Evolutionary conservation across 2,888 invertebrate genomes (phyloP).

Genomic region (Oxystoma pomonae): DNA sequence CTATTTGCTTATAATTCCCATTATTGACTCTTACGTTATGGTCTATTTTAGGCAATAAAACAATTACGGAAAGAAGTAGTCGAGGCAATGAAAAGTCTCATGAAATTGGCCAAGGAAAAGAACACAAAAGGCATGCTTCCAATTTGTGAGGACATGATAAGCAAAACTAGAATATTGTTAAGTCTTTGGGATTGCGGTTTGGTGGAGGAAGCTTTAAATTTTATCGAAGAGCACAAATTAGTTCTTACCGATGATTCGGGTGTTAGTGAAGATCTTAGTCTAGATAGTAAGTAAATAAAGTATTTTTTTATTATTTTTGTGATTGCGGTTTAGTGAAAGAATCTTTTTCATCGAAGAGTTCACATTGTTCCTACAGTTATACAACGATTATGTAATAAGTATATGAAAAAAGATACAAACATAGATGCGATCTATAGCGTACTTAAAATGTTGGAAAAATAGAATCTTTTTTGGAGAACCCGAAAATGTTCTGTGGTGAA

Average conservation of each 20-base stretch:
- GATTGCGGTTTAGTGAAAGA: too few species aligned
- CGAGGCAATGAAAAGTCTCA: constrained; percentile 69
- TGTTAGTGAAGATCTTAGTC: constrained; percentile 42
- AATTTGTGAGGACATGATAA: constrained; percentile 72
- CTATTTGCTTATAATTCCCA: too few species aligned
- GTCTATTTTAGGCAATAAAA: constrained; percentile 56
- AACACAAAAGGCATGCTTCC: constrained; percentile 71
- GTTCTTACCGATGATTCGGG: constrained; percentile 44
- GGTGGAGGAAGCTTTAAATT: constrained; percentile 80
- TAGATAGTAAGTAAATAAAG: constrained; percentile 29
- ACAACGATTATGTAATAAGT: too few species aligned
- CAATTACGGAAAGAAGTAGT: constrained; percentile 72
- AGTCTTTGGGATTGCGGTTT: constrained; percentile 82
- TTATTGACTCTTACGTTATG: too few species aligned
- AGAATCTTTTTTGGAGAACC: too few species aligned
- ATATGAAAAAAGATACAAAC: too few species aligned
- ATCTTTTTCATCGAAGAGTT: too few species aligned
- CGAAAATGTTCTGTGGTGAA: too few species aligned
- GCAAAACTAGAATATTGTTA: constrained; percentile 73
- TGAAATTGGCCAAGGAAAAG: constrained; percentile 70
- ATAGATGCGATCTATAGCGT: too few species aligned
- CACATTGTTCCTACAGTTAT: too few species aligned
- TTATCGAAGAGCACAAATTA: constrained; percentile 74
- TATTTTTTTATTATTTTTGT: constrained; percentile 10
- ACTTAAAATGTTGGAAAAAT: too few species aligned